These are phyloP conservation scores for Agrochola litura DNA, from an alignment of 2,888 invertebrate genomes.

Conservation along the genomic window DNA sequence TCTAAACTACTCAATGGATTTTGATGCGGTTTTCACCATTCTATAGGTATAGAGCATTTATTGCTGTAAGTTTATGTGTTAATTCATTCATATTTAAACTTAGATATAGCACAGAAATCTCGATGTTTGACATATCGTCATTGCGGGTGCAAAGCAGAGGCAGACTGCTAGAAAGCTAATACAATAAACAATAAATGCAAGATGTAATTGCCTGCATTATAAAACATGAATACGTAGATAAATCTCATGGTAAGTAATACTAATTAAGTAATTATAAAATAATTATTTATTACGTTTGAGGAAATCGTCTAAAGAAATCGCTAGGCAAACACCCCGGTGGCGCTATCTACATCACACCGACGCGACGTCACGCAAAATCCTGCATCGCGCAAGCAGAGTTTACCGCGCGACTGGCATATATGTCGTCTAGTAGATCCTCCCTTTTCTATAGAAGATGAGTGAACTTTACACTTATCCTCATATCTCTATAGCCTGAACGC, in stretches of 20 bases:
- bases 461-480: background rate
- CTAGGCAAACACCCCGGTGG: too few species aligned
- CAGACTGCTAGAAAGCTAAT: background rate
- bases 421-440: too few species aligned
- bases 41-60: too few species aligned
- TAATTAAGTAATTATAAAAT: background rate
- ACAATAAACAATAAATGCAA: background rate
- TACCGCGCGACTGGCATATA: too few species aligned
- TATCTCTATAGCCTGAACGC: too few species aligned
- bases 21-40: background rate
- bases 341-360: too few species aligned
- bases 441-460: background rate
- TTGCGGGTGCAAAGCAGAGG: background rate
- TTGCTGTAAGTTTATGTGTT: background rate
- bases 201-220: background rate
- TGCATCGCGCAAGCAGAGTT: too few species aligned
- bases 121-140: background rate
- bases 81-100: too few species aligned
- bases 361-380: too few species aligned
- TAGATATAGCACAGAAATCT: background rate
- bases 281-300: conserved; percentile 1
- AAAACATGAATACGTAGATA: conserved; percentile 5
- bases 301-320: background rate
- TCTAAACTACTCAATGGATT: background rate
- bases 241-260: background rate